phyloP scores from a whole-genome alignment of 1,140 invertebrate genomes.

The Lerema accius region DNA sequence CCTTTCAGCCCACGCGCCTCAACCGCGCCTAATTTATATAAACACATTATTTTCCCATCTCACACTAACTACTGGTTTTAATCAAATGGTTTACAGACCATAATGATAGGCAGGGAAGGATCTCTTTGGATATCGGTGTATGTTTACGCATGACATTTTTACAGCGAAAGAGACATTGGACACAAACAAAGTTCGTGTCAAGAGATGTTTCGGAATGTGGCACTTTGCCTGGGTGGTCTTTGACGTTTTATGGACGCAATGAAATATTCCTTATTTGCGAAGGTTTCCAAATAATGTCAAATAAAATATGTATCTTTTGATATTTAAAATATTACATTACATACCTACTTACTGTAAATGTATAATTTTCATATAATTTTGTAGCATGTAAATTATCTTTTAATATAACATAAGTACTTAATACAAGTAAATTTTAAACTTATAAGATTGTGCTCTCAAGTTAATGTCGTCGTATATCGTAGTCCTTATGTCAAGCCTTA shows the following conservation, averaged over 20 bases:
- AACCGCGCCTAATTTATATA: constrained; percentile 67
- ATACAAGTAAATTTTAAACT: no score
- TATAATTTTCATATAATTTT: neutral
- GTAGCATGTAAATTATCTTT: neutral
- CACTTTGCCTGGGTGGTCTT: constrained; percentile 57
- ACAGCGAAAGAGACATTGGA: constrained; percentile 40
- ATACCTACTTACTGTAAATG: neutral
- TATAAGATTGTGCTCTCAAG: no score
- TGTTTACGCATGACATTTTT: constrained; percentile 22
- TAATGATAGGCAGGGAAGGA: constrained; percentile 6
- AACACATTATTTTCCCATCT: constrained; percentile 75
- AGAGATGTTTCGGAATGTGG: constrained; percentile 47
- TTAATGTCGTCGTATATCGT: no score
- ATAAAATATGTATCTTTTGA: constrained; percentile 18
- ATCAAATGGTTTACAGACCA: constrained; percentile 47
- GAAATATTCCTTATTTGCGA: constrained; percentile 44
- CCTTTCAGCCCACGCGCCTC: constrained; percentile 56
- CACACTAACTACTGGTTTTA: constrained; percentile 71
- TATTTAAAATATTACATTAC: neutral
- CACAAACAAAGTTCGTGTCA: constrained; percentile 51
- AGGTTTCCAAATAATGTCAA: constrained; percentile 32
- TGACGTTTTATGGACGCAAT: constrained; percentile 58
- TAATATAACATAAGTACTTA: no score
- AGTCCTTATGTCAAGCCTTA: no score
- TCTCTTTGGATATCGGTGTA: neutral